Conservation (phyloP, 2,113 vertebrate species). For the Candoia aspera region DNA sequence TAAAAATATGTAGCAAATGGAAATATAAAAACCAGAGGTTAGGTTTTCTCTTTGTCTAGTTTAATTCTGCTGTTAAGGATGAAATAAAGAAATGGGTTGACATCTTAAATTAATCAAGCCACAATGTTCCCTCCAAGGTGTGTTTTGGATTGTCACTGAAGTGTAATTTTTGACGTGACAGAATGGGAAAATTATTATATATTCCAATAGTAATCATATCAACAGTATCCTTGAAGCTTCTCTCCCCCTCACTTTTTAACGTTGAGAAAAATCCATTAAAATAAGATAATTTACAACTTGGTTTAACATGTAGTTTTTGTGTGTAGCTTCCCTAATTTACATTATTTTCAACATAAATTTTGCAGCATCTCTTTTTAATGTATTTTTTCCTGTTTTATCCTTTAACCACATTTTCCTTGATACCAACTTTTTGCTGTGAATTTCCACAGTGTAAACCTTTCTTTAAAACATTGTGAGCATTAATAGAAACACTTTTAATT, state of each 20-base stretch:
- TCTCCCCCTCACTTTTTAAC: background rate
- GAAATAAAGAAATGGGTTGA: slow-evolving; percentile 4
- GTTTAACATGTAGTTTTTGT: background rate
- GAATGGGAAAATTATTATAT: background rate
- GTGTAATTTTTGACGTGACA: background rate
- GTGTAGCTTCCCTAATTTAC: background rate
- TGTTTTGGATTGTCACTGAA: background rate
- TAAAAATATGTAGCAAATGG: slow-evolving; percentile 26
- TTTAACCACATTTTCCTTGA: background rate
- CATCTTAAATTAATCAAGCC: slow-evolving; percentile 4
- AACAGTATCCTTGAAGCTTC: background rate
- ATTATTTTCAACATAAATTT: background rate
- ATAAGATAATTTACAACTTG: background rate
- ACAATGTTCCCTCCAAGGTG: background rate
- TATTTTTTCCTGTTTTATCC: background rate
- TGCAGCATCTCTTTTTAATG: background rate
- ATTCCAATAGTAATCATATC: background rate
- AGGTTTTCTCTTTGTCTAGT: slow-evolving; percentile 7
- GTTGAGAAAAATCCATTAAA: background rate
- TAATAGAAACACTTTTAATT: background rate
- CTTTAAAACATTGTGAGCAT: background rate
- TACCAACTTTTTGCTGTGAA: background rate
- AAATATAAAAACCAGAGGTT: slow-evolving; percentile 24
- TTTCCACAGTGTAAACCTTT: background rate
- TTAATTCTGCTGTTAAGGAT: slow-evolving; percentile 8